Evolutionary conservation across 2,797 vertebrate species (phyloP), one percentile per base, ranked within the genome.

Genomic region (Pipistrellus nathusii): DNA sequence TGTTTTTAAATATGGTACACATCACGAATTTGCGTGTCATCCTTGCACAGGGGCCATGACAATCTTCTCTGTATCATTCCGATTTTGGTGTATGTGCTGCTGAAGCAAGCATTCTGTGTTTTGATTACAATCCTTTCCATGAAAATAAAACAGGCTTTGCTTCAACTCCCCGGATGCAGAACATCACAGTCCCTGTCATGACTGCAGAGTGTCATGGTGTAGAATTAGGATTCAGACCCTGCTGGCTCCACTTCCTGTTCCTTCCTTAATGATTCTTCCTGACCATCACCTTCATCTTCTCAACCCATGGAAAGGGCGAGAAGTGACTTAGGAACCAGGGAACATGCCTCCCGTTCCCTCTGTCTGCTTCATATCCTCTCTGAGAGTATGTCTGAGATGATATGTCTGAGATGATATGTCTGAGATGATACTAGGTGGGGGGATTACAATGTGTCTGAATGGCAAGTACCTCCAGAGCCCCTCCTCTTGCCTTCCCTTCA

Each of bases 111-210:
- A 57, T 21, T 57, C 48, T 32, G 3, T 6, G 20, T 53, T 69
- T 76, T 9, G 5, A 62, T 82, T 53, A 27, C 14, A 85, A 13
- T 21, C 32, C 51, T 71, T 71, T 86, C 21, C 59, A 10, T 53
- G 32, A 69, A 82, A 35, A 57, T 3, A 25, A 27, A 53, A 4
- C 1, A 11, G 18, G 21, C 18, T 13, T 35, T 13, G 30, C 69
- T 44, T 46, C 23, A 8, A 13, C 57, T 17, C 12, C 35, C 23
- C 0, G 1, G 21, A 23, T 2, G 30, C 35, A 46, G 85, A 53
- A 44, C 30, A 35, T 10, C 11, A 7, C 21, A 32, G 13, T 21
- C 21, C 17, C 12, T 27, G 8, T 14, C 10, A 2, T 1, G 0
- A 20, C 77, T 18, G 25, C 35, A 21, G 30, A 38, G 38, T 12